These are phyloP conservation scores for Zapornia atra DNA, from an alignment of 2,113 vertebrate genomes.

Conservation along the genomic window DNA sequence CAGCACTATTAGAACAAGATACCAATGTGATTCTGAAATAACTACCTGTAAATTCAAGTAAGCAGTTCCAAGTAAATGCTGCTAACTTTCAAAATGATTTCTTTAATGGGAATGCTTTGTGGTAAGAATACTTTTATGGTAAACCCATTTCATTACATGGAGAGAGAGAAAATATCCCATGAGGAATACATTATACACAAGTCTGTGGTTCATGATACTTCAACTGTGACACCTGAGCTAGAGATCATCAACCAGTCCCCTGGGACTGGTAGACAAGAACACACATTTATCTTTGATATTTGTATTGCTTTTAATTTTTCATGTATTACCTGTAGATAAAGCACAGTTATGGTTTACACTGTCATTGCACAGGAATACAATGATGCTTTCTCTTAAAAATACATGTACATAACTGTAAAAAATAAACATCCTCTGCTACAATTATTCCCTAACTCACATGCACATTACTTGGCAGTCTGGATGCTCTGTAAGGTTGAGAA, in stretches of 20 bases:
- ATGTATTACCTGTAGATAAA: neutral
- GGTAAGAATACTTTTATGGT: neutral
- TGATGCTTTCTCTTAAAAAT: neutral
- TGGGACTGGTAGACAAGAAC: neutral
- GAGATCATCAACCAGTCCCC: neutral
- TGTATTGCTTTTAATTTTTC: neutral
- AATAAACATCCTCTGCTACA: neutral
- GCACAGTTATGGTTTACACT: neutral
- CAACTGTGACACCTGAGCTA: neutral
- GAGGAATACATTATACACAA: neutral
- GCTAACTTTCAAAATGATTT: neutral
- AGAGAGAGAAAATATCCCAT: neutral
- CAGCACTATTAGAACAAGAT: neutral
- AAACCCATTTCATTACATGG: neutral
- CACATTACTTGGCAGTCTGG: neutral
- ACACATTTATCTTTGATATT: neutral
- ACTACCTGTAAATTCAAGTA: neutral
- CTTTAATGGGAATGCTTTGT: neutral
- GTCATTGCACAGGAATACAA: neutral
- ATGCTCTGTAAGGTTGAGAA: neutral
- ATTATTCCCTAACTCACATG: neutral
- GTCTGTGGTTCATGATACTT: neutral
- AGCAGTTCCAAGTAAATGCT: neutral
- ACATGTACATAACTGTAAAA: neutral
- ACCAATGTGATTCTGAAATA: neutral